Evolutionary conservation across 2,797 vertebrate genomes (phyloP).

Genomic region (Chaunax sp.): DNA sequence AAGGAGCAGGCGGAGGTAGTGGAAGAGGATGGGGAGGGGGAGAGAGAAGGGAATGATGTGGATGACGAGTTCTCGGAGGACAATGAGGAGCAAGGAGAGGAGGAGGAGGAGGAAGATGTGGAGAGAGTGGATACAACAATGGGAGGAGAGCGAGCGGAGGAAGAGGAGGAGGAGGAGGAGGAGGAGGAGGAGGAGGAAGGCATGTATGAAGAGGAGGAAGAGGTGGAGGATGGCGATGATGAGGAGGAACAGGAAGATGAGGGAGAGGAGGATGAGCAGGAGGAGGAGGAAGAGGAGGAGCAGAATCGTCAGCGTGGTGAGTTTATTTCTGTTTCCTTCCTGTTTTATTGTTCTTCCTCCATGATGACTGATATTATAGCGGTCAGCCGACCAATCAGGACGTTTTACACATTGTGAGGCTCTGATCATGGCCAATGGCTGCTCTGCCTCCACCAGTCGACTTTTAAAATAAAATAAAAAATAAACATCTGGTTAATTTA

Average conservation of each 20-base stretch:
- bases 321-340: conserved; percentile 17
- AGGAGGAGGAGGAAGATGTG: conserved; percentile 83
- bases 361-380: too few species aligned
- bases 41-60: conserved; percentile 64
- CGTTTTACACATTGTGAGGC: too few species aligned
- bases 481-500: too few species aligned
- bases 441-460: too few species aligned
- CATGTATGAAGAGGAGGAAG: conserved; percentile 79
- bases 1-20: conserved; percentile 84
- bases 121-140: conserved; percentile 60
- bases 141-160: conserved; percentile 69
- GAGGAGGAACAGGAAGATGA: conserved; percentile 84
- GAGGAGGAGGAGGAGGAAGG: conserved; percentile 85
- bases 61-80: conserved; percentile 75
- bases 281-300: conserved; percentile 82
- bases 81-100: conserved; percentile 70
- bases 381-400: too few species aligned
- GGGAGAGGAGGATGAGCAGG: conserved; percentile 81
- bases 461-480: too few species aligned
- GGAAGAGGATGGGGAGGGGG: conserved; percentile 57
- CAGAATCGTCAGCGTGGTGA: conserved; percentile 85
- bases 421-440: too few species aligned
- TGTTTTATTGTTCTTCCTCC: not conserved
- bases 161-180: conserved; percentile 78
- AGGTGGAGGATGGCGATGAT: conserved; percentile 85